Percentiles rank a stretch among this genome's conserved stretches.
Conservation (phyloP, 2,113 vertebrate species). For the Tetrax tetrax region DNA sequence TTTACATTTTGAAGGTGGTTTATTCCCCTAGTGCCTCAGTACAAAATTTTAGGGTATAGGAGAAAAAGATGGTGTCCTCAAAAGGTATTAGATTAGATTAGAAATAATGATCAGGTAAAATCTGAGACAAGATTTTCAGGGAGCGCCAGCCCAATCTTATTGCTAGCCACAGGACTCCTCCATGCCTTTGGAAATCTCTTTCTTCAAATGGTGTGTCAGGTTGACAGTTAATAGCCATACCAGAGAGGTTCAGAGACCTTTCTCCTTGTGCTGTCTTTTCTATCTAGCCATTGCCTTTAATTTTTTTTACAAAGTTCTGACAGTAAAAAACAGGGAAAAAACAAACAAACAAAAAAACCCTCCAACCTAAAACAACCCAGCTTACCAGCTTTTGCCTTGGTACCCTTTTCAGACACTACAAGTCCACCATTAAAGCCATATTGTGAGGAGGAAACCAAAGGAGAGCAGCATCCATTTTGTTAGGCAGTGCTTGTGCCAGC, state of each 20-base stretch:
- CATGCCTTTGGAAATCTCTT: slow-evolving; percentile 17
- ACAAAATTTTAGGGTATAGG: neutral
- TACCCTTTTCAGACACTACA: neutral
- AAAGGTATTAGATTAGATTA: neutral
- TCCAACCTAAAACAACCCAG: neutral
- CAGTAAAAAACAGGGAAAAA: neutral
- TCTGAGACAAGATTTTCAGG: neutral
- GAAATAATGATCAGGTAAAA: neutral
- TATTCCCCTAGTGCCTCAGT: neutral
- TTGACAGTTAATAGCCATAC: slow-evolving; percentile 34
- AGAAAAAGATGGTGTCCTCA: neutral
- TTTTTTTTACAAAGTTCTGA: neutral
- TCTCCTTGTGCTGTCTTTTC: slow-evolving; percentile 12
- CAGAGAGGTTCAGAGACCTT: slow-evolving; percentile 44
- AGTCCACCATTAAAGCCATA: slow-evolving; percentile 41
- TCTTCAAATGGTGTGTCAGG: neutral
- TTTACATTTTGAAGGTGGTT: neutral
- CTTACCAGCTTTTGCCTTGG: neutral
- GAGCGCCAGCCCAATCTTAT: neutral
- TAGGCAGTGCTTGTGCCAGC: neutral
- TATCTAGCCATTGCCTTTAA: slow-evolving; percentile 27
- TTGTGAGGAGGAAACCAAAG: neutral
- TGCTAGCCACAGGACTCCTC: neutral
- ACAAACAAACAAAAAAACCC: neutral
- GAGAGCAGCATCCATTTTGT: neutral